Evolutionary conservation across 1,140 invertebrate species (phyloP), one percentile per base, ranked within the genome.

Genomic region (Drosophila lowei): DNA sequence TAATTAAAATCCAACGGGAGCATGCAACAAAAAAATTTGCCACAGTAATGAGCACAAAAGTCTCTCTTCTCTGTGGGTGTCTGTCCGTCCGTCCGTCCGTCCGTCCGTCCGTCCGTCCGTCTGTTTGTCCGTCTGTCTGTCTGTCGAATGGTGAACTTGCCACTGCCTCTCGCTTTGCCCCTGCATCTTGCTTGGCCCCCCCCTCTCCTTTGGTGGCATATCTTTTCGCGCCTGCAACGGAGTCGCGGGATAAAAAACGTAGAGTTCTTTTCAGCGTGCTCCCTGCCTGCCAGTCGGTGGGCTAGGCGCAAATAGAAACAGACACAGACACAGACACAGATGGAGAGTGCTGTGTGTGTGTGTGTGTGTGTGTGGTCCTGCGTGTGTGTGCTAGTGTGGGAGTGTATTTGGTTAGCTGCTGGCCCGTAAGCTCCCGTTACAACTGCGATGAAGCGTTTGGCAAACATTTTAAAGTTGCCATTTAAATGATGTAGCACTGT

Each of bases 391-490:
- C 21, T 34, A 54, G 18, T 60, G 71, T 15, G 52, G 23, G 53
- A 55, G 47, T 63, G 59, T 79, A 67, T 85, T 83, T 79, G 67
- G 75, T 62, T 86, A 73, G 66, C 67, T 84, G 72, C 80, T 79
- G 75, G 80, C 79, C 76, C 80, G 83, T 89, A 89, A 88, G 88
- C 88, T 89, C 68, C 70, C 84, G 84, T 88, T 88, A 88, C 83
- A 88, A 83, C 83, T 81, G 77, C 74, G 41, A 77, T 88, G 75
- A 89, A 88, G 83, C 78, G 78, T 77, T 88, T 57, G 78, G 84
- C 65, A 88, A 88, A 88, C 83, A 88, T 83, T 88, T 88, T 89
- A 88, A 88, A 89, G 83, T 89, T 88, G 60, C 78, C 78, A 88
- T 86, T 81, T 81, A 86, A 86, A 80, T 85, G 75, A 88, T 88